These are phyloP conservation scores for Eira barbara DNA, from an alignment of 2,113 vertebrate genomes.

Conservation along the genomic window DNA sequence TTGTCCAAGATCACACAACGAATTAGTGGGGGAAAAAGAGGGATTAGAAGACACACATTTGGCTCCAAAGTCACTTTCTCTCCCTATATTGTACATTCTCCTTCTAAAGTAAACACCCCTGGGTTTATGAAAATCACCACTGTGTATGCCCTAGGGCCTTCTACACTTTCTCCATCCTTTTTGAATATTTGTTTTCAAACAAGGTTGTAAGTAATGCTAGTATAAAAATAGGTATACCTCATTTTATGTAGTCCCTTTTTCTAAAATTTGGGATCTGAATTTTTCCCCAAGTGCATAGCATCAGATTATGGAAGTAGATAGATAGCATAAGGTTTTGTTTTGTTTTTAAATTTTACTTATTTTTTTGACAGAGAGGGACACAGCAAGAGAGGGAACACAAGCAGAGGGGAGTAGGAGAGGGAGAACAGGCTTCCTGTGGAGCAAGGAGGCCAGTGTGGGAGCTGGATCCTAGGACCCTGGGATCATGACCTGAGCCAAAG, in stretches of 20 bases:
- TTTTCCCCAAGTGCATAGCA: not conserved
- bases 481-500: too few relatives aligned
- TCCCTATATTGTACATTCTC: not conserved
- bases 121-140: not conserved
- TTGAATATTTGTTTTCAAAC: slow-evolving; percentile 23
- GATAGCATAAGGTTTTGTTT: not conserved
- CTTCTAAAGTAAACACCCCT: not conserved
- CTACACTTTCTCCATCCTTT: not conserved
- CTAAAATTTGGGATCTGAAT: not conserved
- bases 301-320: not conserved
- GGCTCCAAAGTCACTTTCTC: not conserved
- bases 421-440: too few relatives aligned
- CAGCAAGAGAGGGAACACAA: too few relatives aligned
- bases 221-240: not conserved
- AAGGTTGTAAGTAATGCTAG: not conserved
- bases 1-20: not conserved
- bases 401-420: too few relatives aligned
- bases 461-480: too few relatives aligned
- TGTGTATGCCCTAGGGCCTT: not conserved
- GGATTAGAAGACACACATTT: not conserved
- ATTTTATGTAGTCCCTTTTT: slow-evolving; percentile 6
- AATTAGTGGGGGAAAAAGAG: not conserved
- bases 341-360: too few relatives aligned
- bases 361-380: too few relatives aligned
- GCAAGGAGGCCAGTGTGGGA: too few relatives aligned